phyloP scores from a whole-genome alignment of 2,888 invertebrate species.

The Plagodis dolabraria region DNA sequence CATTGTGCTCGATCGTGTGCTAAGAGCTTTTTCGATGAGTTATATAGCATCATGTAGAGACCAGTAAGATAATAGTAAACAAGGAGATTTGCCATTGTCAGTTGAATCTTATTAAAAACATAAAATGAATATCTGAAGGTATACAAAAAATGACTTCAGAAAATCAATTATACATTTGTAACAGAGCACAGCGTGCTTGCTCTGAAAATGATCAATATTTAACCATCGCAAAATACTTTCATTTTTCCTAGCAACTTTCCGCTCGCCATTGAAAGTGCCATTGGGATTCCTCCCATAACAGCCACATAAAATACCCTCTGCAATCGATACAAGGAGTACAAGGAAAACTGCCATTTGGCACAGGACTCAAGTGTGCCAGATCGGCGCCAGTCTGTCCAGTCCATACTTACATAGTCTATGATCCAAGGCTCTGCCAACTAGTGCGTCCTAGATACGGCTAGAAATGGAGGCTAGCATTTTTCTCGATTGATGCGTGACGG shows the following conservation, averaged over 20 bases:
- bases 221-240: neutral
- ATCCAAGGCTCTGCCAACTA: constrained; percentile 50
- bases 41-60: too few species aligned
- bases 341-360: constrained; percentile 59
- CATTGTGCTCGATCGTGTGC: too few species aligned
- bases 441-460: constrained; percentile 51
- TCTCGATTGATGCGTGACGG: constrained; percentile 8
- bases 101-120: too few species aligned
- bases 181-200: too few species aligned
- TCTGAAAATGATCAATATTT: too few species aligned
- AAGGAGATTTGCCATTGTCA: too few species aligned
- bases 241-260: neutral
- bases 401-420: neutral
- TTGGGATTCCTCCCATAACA: constrained; percentile 10
- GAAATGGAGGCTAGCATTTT: constrained; percentile 30
- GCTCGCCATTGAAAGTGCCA: constrained; percentile 11
- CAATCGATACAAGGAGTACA: constrained; percentile 45
- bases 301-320: constrained; percentile 35
- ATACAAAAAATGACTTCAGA: too few species aligned
- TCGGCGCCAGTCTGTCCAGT: constrained; percentile 59
- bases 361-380: constrained; percentile 56
- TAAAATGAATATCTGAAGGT: too few species aligned
- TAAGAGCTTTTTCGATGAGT: too few species aligned
- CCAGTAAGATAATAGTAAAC: too few species aligned
- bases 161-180: too few species aligned